A percentile compares a stretch with the other conserved stretches of the same genome.
Conservation (phyloP, 1,140 invertebrate genomes). For the Laupala kohalensis region DNA sequence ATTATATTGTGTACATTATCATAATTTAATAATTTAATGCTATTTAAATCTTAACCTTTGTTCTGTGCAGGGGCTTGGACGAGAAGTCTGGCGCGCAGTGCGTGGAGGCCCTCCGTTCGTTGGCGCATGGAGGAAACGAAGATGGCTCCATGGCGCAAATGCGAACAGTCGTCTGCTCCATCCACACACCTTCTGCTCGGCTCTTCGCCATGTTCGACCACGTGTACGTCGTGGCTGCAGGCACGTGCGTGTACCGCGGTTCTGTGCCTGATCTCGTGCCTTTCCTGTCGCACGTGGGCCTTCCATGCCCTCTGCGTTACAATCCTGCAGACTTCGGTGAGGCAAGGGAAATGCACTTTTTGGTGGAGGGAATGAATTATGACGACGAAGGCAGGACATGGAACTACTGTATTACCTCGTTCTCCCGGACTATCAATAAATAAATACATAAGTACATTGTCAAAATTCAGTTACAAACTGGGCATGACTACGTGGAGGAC, state of each 20-base stretch:
- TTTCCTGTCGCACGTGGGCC: slow-evolving; percentile 46
- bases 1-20: too few relatives aligned
- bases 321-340: slow-evolving; percentile 75
- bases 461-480: too few relatives aligned
- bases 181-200: slow-evolving; percentile 79
- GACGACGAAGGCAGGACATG: too few relatives aligned
- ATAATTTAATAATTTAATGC: too few relatives aligned
- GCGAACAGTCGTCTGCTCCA: slow-evolving; percentile 79
- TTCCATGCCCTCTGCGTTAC: slow-evolving; percentile 60
- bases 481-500: too few relatives aligned
- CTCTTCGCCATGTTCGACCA: slow-evolving; percentile 65
- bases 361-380: too few relatives aligned
- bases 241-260: slow-evolving; percentile 63
- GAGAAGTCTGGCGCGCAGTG: slow-evolving; percentile 64
- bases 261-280: slow-evolving; percentile 48
- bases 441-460: too few relatives aligned
- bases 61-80: slow-evolving; percentile 49
- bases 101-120: slow-evolving; percentile 53
- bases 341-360: slow-evolving; percentile 11
- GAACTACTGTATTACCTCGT: too few relatives aligned
- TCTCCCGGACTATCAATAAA: too few relatives aligned
- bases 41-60: too few relatives aligned
- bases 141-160: too few relatives aligned
- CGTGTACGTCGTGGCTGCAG: slow-evolving; percentile 57
- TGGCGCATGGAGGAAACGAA: slow-evolving; percentile 67